Conservation (phyloP, 2,113 vertebrate genomes). For the Halichoeres trimaculatus region DNA sequence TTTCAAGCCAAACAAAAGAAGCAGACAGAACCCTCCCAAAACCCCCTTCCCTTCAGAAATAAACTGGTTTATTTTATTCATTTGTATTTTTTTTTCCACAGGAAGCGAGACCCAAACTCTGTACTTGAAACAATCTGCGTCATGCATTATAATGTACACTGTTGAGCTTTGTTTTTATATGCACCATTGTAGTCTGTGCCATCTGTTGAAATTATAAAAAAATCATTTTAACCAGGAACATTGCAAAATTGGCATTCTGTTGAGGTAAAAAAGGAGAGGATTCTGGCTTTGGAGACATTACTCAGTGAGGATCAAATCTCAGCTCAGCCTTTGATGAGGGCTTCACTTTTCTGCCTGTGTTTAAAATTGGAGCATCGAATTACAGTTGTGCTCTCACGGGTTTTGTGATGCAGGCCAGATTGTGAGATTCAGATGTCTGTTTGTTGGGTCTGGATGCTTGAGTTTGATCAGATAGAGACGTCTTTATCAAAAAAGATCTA, state of each 20-base stretch:
- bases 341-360: slow-evolving; percentile 60
- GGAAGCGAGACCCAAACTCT: not conserved
- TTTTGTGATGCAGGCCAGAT: slow-evolving; percentile 58
- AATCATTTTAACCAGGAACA: not conserved
- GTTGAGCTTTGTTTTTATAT: not conserved
- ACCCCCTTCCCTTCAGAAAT: slow-evolving; percentile 1
- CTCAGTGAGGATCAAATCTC: slow-evolving; percentile 53
- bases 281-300: slow-evolving; percentile 45
- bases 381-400: slow-evolving; percentile 58
- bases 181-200: not conserved
- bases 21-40: slow-evolving; percentile 10
- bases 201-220: slow-evolving; percentile 3
- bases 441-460: slow-evolving; percentile 60
- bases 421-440: slow-evolving; percentile 55
- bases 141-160: not conserved
- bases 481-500: slow-evolving; percentile 61
- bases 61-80: not conserved
- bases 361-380: slow-evolving; percentile 60
- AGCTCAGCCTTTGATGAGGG: slow-evolving; percentile 64
- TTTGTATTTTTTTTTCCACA: slow-evolving; percentile 17
- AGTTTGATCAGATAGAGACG: slow-evolving; percentile 63
- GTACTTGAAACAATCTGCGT: slow-evolving; percentile 23
- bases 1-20: slow-evolving; percentile 31
- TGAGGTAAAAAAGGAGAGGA: not conserved
- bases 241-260: slow-evolving; percentile 17